A percentile compares a stretch with the other conserved stretches of the same genome.
phyloP scores from a whole-genome alignment of 1,140 invertebrate genomes.

The Rhopalosiphum padi region DNA sequence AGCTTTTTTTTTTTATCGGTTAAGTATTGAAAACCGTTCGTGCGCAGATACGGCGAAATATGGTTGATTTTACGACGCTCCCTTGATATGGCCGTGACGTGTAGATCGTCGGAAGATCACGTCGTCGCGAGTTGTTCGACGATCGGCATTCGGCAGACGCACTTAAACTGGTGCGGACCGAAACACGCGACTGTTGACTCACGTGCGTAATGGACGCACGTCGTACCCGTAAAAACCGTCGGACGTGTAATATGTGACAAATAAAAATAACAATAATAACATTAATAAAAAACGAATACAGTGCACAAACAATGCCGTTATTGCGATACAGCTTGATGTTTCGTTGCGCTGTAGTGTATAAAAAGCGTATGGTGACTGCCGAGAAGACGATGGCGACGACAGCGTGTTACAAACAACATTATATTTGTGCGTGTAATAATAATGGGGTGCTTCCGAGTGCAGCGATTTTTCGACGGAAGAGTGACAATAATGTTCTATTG shows the following conservation, averaged over 20 bases:
- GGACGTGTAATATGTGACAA: background rate
- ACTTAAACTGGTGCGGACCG: background rate
- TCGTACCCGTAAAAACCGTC: background rate
- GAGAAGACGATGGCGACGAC: background rate
- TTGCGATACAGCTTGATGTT: background rate
- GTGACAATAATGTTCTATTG: background rate
- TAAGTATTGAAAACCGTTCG: background rate
- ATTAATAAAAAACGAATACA: background rate
- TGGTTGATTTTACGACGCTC: background rate
- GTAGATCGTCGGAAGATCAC: background rate
- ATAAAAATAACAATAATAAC: background rate
- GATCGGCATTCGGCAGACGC: background rate
- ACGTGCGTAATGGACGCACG: background rate
- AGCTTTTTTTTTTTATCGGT: background rate
- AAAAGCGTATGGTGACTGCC: background rate
- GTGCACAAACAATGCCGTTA: background rate
- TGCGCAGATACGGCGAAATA: background rate
- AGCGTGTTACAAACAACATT: background rate
- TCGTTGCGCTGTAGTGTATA: background rate
- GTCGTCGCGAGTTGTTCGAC: background rate
- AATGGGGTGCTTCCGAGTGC: background rate
- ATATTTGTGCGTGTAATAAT: background rate
- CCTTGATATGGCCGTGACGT: background rate
- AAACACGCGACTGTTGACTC: background rate
- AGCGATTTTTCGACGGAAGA: background rate